Percentiles rank a stretch among this genome's conserved stretches.
These are phyloP conservation scores for Volucella bombylans DNA, from an alignment of 2,888 invertebrate species.

Conservation along the genomic window DNA sequence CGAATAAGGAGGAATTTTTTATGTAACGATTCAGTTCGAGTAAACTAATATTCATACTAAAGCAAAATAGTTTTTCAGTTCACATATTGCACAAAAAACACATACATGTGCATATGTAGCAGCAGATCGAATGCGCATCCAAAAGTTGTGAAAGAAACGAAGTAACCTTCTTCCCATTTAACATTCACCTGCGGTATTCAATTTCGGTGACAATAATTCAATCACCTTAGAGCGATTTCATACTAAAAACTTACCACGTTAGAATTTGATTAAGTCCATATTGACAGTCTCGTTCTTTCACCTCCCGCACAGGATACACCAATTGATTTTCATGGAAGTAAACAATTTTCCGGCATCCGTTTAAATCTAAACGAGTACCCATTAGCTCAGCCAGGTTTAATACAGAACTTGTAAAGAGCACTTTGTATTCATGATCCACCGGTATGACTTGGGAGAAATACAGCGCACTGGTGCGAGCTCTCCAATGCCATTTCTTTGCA, in stretches of 20 bases:
- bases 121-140: too few species aligned
- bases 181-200: too few species aligned
- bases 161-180: too few species aligned
- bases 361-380: slow-evolving; percentile 86
- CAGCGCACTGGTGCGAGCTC: slow-evolving; percentile 87
- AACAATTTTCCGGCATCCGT: slow-evolving; percentile 85
- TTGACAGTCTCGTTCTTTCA: slow-evolving; percentile 88
- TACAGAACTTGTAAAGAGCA: slow-evolving; percentile 87
- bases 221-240: neutral
- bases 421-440: slow-evolving; percentile 83
- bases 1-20: too few species aligned
- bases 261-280: slow-evolving; percentile 90
- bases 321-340: slow-evolving; percentile 92
- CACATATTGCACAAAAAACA: too few species aligned
- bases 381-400: slow-evolving; percentile 88
- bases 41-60: too few species aligned
- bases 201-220: neutral
- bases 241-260: slow-evolving; percentile 84
- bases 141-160: too few species aligned
- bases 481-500: slow-evolving; percentile 91
- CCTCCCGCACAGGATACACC: slow-evolving; percentile 86
- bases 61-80: too few species aligned
- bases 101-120: too few species aligned
- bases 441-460: slow-evolving; percentile 86
- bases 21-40: too few species aligned